Evolutionary conservation across 2,888 invertebrate genomes (phyloP).

Genomic region (Drosophila anomalipes): DNA sequence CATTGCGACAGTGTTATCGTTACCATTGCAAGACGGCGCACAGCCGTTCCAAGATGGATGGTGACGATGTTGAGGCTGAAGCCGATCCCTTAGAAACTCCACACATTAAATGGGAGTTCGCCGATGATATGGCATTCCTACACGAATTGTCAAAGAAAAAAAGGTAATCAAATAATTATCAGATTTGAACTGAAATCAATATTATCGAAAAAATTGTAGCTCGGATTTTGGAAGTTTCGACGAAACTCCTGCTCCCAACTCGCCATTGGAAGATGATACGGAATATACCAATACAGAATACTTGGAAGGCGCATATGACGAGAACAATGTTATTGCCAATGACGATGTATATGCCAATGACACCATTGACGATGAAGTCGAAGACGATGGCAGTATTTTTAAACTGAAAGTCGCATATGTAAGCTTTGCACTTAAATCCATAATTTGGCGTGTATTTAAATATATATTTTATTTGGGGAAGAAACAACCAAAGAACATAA

Average conservation of each 20-base stretch:
- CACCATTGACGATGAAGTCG: background rate
- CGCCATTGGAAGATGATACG: constrained; percentile 23
- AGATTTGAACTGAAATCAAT: background rate
- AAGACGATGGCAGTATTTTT: background rate
- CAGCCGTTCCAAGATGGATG: constrained; percentile 9
- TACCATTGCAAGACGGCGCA: constrained; percentile 44
- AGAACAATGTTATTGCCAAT: background rate
- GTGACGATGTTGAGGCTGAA: constrained; percentile 10
- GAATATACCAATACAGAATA: constrained; percentile 43
- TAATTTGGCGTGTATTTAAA: background rate
- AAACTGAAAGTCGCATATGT: constrained; percentile 4
- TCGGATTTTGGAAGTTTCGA: constrained; percentile 10
- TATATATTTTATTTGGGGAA: background rate
- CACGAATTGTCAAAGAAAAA: constrained; percentile 23
- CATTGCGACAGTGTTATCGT: constrained; percentile 48
- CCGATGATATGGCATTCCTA: constrained; percentile 46
- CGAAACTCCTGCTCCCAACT: background rate
- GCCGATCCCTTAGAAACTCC: constrained; percentile 43
- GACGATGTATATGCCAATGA: constrained; percentile 12
- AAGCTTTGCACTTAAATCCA: background rate
- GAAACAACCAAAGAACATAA: background rate
- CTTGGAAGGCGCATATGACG: constrained; percentile 28
- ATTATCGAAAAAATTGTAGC: background rate
- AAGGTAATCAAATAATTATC: background rate
- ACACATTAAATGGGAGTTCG: constrained; percentile 50